These are phyloP conservation scores for Noctua janthina DNA, from an alignment of 2,888 invertebrate genomes.

Conservation along the genomic window DNA sequence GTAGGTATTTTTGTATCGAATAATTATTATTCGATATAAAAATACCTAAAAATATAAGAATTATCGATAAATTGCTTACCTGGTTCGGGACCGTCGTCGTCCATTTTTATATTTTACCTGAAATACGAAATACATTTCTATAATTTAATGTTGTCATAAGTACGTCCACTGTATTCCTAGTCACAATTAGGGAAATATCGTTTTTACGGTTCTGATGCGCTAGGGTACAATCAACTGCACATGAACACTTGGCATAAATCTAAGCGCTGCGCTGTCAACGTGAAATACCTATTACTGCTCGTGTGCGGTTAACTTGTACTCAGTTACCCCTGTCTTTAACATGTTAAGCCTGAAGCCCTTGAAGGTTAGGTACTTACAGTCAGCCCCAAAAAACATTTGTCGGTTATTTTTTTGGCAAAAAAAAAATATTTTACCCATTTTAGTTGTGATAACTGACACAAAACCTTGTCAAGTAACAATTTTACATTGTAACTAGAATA, in stretches of 20 bases:
- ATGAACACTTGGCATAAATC: neutral
- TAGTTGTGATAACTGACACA: too few relatives aligned
- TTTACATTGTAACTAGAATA: too few relatives aligned
- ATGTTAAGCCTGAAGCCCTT: neutral
- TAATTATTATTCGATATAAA: neutral
- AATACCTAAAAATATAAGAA: neutral
- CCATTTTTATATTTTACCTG: conserved; percentile 25
- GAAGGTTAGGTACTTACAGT: too few relatives aligned
- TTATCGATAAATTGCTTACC: conserved; percentile 20
- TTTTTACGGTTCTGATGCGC: neutral
- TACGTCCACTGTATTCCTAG: neutral
- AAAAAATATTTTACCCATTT: too few relatives aligned
- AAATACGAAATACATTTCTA: neutral
- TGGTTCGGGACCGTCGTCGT: conserved; percentile 30
- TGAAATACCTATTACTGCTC: neutral
- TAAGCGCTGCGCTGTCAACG: neutral
- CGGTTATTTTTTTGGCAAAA: too few relatives aligned
- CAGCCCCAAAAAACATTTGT: too few relatives aligned
- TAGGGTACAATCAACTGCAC: neutral
- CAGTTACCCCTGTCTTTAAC: neutral
- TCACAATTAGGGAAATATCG: neutral
- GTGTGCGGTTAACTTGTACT: neutral
- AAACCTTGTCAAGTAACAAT: too few relatives aligned
- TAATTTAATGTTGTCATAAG: neutral
- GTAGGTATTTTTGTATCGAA: too few relatives aligned